These are phyloP conservation scores for Aselliscus stoliczkanus DNA, from an alignment of 2,797 vertebrate species.

Conservation along the genomic window DNA sequence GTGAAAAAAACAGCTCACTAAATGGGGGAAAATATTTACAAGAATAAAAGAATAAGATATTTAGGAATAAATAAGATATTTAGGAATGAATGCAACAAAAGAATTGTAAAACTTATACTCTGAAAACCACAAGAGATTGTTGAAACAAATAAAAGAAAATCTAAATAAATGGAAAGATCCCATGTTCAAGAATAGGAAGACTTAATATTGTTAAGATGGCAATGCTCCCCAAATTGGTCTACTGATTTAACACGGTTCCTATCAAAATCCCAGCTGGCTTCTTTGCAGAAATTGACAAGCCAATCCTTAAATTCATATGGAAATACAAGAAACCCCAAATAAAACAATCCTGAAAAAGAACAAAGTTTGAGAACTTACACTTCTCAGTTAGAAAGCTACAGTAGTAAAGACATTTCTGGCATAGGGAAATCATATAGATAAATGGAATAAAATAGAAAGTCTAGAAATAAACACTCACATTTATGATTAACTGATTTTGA, in stretches of 20 bases:
- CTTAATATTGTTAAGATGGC: background rate
- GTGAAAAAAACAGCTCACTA: no score
- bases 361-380: background rate
- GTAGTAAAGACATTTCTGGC: background rate
- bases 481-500: background rate
- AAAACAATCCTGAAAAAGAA: slow-evolving; percentile 30
- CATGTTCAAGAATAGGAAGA: background rate
- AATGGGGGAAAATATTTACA: no score
- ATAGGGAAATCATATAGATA: background rate
- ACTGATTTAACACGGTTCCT: background rate
- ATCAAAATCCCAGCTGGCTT: slow-evolving; percentile 26
- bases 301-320: background rate
- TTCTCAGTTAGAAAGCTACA: background rate
- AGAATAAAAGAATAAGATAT: slow-evolving; percentile 18
- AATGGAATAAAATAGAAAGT: background rate
- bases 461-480: slow-evolving; percentile 11
- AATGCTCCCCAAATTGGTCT: background rate
- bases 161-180: slow-evolving; percentile 30
- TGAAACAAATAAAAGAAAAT: background rate
- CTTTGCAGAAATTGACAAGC: background rate
- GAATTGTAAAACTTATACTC: background rate
- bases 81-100: background rate
- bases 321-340: background rate
- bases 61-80: slow-evolving; percentile 14
- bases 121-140: background rate